Percentiles rank a stretch among this genome's conserved stretches.
phyloP scores from a whole-genome alignment of 1,140 invertebrate genomes.

The Parasteatoda tepidariorum region DNA sequence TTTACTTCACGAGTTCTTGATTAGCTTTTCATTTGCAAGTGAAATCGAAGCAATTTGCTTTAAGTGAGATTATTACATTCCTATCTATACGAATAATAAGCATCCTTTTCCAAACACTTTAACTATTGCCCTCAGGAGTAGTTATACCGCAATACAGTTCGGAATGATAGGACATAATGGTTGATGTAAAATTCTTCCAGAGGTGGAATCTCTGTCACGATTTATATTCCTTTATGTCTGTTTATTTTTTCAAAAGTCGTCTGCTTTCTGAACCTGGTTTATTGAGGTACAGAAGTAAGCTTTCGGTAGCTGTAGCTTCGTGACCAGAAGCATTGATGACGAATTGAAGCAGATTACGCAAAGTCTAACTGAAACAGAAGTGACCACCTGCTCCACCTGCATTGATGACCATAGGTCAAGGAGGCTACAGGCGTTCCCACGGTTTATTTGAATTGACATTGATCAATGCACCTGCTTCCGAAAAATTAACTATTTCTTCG shows the following conservation, averaged over 20 bases:
- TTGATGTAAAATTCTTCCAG: background rate
- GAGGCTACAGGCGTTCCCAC: slow-evolving; percentile 30
- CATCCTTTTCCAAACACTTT: background rate
- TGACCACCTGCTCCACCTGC: slow-evolving; percentile 52
- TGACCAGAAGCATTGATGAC: slow-evolving; percentile 42
- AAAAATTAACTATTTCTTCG: background rate
- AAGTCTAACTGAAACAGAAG: slow-evolving; percentile 39
- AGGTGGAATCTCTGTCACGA: background rate
- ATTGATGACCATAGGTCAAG: slow-evolving; percentile 51
- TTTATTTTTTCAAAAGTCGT: background rate
- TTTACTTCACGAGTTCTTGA: too few relatives aligned
- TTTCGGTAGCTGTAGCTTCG: slow-evolving; percentile 30
- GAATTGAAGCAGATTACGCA: background rate
- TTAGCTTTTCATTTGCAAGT: too few relatives aligned
- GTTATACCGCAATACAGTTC: background rate
- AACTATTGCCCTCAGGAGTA: background rate
- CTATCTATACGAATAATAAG: background rate
- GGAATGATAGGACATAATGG: background rate
- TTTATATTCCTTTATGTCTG: background rate
- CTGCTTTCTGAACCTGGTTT: too few relatives aligned
- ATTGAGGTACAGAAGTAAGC: too few relatives aligned
- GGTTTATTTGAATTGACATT: background rate
- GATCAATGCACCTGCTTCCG: slow-evolving; percentile 39
- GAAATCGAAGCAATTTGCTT: too few relatives aligned
- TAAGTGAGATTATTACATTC: background rate